Conservation (phyloP, 2,113 vertebrate genomes). For the Cichladusa arquata region DNA sequence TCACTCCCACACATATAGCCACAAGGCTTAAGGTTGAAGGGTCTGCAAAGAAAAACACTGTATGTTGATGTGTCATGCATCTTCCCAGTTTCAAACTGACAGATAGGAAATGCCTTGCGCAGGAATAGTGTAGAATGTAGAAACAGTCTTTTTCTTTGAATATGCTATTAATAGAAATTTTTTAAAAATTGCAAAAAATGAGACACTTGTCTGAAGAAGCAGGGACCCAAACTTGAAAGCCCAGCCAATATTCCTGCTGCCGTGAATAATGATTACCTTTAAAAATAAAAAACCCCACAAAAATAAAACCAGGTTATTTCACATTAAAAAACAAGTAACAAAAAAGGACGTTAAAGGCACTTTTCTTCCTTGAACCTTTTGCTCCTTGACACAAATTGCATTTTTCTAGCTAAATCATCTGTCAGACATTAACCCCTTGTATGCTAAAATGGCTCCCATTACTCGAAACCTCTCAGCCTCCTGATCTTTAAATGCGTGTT, state of each 20-base stretch:
- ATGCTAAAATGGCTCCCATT: neutral
- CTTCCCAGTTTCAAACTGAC: neutral
- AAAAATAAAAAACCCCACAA: neutral
- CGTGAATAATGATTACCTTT: neutral
- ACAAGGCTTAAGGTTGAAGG: neutral
- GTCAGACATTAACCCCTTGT: neutral
- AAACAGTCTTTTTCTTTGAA: neutral
- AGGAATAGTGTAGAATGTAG: neutral
- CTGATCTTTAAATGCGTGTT: neutral
- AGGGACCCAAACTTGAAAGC: neutral
- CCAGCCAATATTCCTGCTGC: neutral
- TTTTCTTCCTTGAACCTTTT: neutral
- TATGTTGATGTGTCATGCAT: neutral
- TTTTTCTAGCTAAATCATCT: neutral
- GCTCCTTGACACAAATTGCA: neutral
- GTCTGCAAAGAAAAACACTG: neutral
- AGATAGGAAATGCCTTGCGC: neutral
- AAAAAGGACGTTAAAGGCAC: neutral
- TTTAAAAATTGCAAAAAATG: rapidly evolving
- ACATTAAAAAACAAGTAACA: neutral
- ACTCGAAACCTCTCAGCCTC: neutral
- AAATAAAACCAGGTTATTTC: neutral
- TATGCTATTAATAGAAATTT: neutral
- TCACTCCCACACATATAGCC: neutral
- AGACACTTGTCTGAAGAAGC: neutral